Percentiles rank a stretch among this genome's conserved stretches.
These are phyloP conservation scores for Mesembrinibis cayennensis DNA, from an alignment of 2,113 vertebrate genomes.

Conservation along the genomic window DNA sequence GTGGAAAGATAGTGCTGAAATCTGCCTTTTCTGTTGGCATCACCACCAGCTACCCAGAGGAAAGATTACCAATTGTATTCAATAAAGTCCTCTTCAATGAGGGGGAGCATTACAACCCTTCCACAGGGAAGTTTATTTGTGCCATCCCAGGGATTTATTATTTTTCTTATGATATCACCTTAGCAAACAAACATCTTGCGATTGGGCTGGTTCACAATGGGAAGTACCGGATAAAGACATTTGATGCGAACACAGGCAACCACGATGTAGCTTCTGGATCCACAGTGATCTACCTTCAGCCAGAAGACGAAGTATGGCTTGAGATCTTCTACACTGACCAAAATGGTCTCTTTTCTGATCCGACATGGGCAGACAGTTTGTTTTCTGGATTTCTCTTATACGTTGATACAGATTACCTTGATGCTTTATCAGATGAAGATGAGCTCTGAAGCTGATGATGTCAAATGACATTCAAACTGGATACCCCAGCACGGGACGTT, in stretches of 20 bases:
- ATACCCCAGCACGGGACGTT: background rate
- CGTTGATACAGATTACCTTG: slow-evolving; percentile 91
- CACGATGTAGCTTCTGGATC: slow-evolving; percentile 95
- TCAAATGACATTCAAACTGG: background rate
- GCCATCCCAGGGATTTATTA: slow-evolving; percentile 95
- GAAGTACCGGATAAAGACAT: slow-evolving; percentile 93
- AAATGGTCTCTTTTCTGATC: slow-evolving; percentile 94
- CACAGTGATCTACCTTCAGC: slow-evolving; percentile 89
- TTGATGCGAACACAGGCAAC: slow-evolving; percentile 97
- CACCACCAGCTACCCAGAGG: slow-evolving; percentile 94
- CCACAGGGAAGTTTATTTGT: slow-evolving; percentile 94
- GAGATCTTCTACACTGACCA: slow-evolving; percentile 96
- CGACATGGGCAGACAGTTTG: slow-evolving; percentile 93
- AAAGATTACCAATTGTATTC: slow-evolving; percentile 90
- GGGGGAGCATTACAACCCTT: slow-evolving; percentile 90
- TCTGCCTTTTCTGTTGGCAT: slow-evolving; percentile 96
- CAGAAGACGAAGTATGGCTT: slow-evolving; percentile 97
- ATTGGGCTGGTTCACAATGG: slow-evolving; percentile 94
- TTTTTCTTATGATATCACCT: slow-evolving; percentile 96
- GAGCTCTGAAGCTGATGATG: slow-evolving; percentile 63
- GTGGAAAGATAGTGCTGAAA: slow-evolving; percentile 90
- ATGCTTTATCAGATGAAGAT: slow-evolving; percentile 88
- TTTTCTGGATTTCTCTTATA: slow-evolving; percentile 98
- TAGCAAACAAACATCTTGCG: slow-evolving; percentile 97
- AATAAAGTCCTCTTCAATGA: slow-evolving; percentile 96